Conservation (phyloP, 2,888 invertebrate species). For the Xestia rhomboidea region DNA sequence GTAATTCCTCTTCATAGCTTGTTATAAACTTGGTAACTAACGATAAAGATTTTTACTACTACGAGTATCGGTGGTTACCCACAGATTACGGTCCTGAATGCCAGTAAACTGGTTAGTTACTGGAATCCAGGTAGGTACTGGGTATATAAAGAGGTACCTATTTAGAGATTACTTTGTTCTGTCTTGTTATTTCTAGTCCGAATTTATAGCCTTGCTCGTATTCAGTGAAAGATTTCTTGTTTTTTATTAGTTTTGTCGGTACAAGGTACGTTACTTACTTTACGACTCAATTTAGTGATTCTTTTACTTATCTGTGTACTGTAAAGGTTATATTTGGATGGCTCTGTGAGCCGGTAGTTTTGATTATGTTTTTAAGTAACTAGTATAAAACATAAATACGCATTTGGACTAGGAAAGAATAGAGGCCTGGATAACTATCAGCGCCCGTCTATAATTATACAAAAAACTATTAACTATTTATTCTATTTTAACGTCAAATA, state of each 20-base stretch:
- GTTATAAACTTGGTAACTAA: conserved; percentile 61
- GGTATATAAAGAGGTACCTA: conserved; percentile 6
- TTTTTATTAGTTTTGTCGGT: not conserved
- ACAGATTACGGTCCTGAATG: conserved; percentile 19
- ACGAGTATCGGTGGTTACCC: conserved; percentile 23
- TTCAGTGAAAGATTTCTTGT: conserved; percentile 6
- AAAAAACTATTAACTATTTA: not conserved
- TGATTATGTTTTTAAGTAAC: not conserved
- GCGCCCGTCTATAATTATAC: not conserved
- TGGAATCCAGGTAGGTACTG: not conserved
- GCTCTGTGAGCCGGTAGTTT: not conserved
- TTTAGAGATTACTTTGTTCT: conserved; percentile 30
- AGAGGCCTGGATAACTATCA: not conserved
- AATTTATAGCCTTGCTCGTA: not conserved
- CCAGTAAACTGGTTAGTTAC: conserved; percentile 23
- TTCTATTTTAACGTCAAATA: not conserved
- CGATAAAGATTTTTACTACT: conserved; percentile 58
- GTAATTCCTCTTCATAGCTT: conserved; percentile 63
- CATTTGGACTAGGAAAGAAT: not conserved
- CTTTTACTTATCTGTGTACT: not conserved
- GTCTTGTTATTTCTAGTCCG: conserved; percentile 13
- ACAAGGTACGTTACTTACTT: not conserved
- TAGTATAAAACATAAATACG: not conserved
- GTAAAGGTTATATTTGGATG: not conserved
- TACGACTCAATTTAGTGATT: not conserved